Conservation (phyloP, 2,888 invertebrate species). For the Poecilobothrus nobilitatus region DNA sequence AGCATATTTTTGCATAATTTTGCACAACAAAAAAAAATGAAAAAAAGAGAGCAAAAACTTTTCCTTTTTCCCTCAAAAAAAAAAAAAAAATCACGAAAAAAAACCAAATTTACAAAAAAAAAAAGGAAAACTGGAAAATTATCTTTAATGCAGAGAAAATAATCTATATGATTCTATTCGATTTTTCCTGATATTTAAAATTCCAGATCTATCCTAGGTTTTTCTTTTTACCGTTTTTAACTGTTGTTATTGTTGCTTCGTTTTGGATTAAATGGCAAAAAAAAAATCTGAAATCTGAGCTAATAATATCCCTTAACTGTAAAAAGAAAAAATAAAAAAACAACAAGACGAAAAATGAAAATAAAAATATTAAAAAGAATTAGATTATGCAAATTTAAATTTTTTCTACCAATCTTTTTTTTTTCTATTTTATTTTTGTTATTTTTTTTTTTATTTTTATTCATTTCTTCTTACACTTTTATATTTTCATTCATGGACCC, state of each 20-base stretch:
- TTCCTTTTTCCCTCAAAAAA: background rate
- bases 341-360: background rate
- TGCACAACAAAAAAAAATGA: background rate
- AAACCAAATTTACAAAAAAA: background rate
- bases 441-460: too few relatives aligned
- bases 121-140: background rate
- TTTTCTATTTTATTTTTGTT: background rate
- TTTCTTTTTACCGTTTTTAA: background rate
- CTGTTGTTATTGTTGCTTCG: too few relatives aligned
- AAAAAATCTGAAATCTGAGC: background rate
- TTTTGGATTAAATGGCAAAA: too few relatives aligned
- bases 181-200: too few relatives aligned
- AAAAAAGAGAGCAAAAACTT: background rate
- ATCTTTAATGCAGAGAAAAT: background rate
- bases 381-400: background rate
- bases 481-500: background rate
- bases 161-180: background rate
- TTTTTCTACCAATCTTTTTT: background rate
- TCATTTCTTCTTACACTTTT: background rate
- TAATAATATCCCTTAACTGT: background rate
- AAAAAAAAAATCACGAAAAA: background rate
- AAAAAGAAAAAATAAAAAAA: background rate
- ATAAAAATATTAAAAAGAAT: slow-evolving; percentile 1
- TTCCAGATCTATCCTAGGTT: background rate
- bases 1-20: slow-evolving; percentile 6